Evolutionary conservation across 2,888 invertebrate genomes (phyloP).

Genomic region (Ophioninae sp.): DNA sequence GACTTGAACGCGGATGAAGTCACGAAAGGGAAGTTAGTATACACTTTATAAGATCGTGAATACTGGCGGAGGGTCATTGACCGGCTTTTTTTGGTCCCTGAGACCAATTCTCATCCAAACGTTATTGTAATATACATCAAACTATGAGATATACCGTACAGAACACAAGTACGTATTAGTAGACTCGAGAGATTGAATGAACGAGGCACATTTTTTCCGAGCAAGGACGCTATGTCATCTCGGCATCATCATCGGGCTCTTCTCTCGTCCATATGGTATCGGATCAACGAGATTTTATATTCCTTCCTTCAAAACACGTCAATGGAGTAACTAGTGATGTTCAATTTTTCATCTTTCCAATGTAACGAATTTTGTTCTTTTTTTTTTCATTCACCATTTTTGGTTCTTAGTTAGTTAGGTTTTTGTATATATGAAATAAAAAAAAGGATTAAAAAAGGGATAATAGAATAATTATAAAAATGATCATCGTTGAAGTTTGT

Average conservation of each 20-base stretch:
- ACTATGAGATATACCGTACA: background rate
- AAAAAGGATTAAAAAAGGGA: too few relatives aligned
- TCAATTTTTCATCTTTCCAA: background rate
- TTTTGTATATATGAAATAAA: too few relatives aligned
- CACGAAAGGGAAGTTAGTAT: too few relatives aligned
- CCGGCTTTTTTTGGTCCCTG: background rate
- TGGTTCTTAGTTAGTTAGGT: too few relatives aligned
- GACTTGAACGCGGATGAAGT: too few relatives aligned
- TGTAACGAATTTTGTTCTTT: background rate
- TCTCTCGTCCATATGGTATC: constrained; percentile 15
- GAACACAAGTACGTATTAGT: constrained; percentile 3
- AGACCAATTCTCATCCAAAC: background rate
- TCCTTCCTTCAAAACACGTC: background rate
- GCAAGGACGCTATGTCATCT: constrained; percentile 41
- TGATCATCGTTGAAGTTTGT: too few relatives aligned
- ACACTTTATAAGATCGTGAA: too few relatives aligned
- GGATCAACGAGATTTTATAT: constrained; percentile 6
- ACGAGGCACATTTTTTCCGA: constrained; percentile 31
- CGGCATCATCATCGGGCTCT: constrained; percentile 10
- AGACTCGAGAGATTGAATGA: constrained; percentile 28
- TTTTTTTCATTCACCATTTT: too few relatives aligned
- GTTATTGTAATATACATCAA: background rate
- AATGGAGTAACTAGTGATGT: background rate
- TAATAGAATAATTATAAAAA: background rate
- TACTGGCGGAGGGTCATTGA: background rate